Base-by-base conservation (phyloP, 2,113 vertebrate species). In the Motacilla alba region DNA sequence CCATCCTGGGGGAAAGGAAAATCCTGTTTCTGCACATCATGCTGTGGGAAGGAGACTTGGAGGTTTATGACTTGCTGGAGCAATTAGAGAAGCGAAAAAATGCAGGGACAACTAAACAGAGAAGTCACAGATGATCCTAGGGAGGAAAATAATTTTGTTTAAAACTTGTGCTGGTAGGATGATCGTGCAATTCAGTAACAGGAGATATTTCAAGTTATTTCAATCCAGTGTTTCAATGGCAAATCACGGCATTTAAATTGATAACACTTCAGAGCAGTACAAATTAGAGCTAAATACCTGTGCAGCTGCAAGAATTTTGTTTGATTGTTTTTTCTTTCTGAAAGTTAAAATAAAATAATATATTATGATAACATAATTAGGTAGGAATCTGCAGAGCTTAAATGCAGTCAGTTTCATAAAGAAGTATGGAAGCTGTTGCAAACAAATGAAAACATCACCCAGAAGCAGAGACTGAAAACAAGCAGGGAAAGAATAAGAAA, bases 291-390 rank as follows among this genome's bases (percentile, higher is more conserved):
- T 94, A 89, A 93, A 90, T 95, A 95, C 86, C 88, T 94, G 44
- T 83, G 74, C 76, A 93, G 64, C 90, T 89, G 85, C 86, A 94
- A 72, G 31, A 90, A 75, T 94, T 78, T 68, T 93, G 79, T 94
- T 93, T 93, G 83, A 93, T 94, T 94, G 68, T 68, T 93, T 92
- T 80, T 88, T 87, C 64, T 90, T 90, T 90, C 86, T 86, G 60
- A 79, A 94, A 78, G 49, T 66, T 39, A 73, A 53, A 93, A 90
- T 90, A 90, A 95, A 95, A 87, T 96, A 86, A 67, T 90, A 86
- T 77, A 95, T 95, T 94, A 94, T 64, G 90, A 94, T 95, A 96
- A 94, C 69, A 75, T 93, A 96, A 96, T 89, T 93, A 85, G 60
- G 47, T 63, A 60, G 72, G 68, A 83, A 86, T 95, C 64, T 84